Conservation (phyloP, 2,113 vertebrate genomes). For the Felis chaus region DNA sequence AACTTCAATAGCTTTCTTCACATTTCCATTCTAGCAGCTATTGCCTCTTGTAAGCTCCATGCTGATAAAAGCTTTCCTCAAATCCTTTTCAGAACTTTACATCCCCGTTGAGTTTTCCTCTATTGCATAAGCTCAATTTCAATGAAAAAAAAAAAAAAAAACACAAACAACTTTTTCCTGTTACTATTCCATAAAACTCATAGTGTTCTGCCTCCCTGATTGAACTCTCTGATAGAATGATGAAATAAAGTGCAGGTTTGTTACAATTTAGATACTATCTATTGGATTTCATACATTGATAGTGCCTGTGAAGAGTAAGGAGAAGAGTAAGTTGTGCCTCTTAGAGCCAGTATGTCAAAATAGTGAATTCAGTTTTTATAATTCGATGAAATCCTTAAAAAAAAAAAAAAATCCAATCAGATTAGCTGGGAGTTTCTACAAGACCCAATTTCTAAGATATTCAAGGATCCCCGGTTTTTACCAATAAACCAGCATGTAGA, state of each 20-base stretch:
- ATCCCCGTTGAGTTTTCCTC: not conserved
- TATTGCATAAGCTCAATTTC: not conserved
- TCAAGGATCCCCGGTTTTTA: not conserved
- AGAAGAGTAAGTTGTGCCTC: not conserved
- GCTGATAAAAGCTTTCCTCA: not conserved
- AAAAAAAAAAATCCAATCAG: not conserved
- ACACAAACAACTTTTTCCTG: not conserved
- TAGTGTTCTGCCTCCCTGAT: not conserved
- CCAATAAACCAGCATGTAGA: not conserved
- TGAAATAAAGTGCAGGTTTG: not conserved
- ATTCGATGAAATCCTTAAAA: not conserved
- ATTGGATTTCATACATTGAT: not conserved
- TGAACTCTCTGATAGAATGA: not conserved
- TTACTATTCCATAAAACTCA: not conserved
- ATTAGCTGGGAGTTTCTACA: not conserved
- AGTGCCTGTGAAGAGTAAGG: not conserved
- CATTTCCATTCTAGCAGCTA: not conserved
- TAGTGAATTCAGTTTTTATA: not conserved
- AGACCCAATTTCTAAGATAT: not conserved
- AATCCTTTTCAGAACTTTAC: not conserved
- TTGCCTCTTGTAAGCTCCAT: not conserved
- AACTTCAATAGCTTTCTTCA: not conserved
- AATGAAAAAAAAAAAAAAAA: not conserved
- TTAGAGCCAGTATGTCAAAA: not conserved
- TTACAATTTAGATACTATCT: not conserved